Percentiles rank a stretch among this genome's conserved stretches.
These are phyloP conservation scores for Montipora efflorescens DNA, from an alignment of 64 coral and sea anemone species.

Conservation along the genomic window DNA sequence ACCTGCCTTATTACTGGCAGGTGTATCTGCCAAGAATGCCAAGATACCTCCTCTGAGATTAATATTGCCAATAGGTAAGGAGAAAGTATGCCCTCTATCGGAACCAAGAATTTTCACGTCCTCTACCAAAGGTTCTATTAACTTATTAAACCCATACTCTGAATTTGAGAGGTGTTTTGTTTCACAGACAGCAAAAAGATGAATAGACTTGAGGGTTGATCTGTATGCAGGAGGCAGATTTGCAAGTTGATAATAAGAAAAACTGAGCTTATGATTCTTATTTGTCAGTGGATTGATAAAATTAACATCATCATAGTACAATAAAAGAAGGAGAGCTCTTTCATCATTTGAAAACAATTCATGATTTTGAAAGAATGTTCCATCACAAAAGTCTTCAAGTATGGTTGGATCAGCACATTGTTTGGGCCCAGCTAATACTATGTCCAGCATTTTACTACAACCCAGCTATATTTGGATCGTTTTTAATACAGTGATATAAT, in stretches of 20 bases:
- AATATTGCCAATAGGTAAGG: neutral
- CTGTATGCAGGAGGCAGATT: constrained; percentile 39
- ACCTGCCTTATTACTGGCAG: constrained; percentile 20
- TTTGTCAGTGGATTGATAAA: constrained; percentile 32
- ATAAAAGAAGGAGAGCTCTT: neutral
- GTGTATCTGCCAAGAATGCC: constrained; percentile 17
- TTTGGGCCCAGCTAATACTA: constrained; percentile 5
- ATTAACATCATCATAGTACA: constrained; percentile 66
- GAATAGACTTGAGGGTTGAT: constrained; percentile 65
- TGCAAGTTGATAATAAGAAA: constrained; percentile 59
- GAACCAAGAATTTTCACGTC: constrained; percentile 10
- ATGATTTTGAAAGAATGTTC: constrained; percentile 5
- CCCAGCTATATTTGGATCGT: constrained; percentile 33
- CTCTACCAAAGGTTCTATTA: constrained; percentile 49
- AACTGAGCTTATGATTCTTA: constrained; percentile 20
- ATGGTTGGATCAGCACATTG: neutral
- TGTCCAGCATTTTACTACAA: constrained; percentile 18
- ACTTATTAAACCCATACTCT: constrained; percentile 41
- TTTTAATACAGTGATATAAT: constrained; percentile 36
- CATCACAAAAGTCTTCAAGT: constrained; percentile 24
- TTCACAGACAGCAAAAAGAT: neutral
- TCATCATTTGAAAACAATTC: neutral
- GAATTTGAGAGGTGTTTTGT: neutral
- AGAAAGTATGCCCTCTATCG: constrained; percentile 32
- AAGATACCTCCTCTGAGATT: constrained; percentile 8